Evolutionary conservation across 2,797 vertebrate species (phyloP).

Genomic region (Petrocephalus schoutedeni): DNA sequence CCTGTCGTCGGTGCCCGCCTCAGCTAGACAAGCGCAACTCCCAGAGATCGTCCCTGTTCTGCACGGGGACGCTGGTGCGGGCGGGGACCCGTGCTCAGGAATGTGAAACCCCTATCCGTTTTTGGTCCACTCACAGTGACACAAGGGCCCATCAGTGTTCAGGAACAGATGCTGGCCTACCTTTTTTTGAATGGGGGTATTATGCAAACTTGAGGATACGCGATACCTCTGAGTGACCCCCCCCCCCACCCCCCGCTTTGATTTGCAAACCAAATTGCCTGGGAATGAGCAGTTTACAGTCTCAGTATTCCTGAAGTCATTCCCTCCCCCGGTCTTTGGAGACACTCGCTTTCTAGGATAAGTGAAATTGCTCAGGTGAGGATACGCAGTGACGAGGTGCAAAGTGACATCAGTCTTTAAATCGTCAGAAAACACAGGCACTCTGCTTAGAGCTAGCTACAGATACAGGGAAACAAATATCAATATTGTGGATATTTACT

Average conservation of each 20-base stretch:
- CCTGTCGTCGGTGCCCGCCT: not conserved
- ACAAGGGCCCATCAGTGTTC: not conserved
- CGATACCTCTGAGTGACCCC: constrained; percentile 1
- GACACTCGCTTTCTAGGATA: not conserved
- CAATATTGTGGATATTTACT: not conserved
- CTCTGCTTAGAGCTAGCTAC: not conserved
- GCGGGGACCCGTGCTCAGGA: not conserved
- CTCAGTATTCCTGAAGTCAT: constrained; percentile 12
- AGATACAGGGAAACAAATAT: not conserved
- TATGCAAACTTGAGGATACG: constrained; percentile 19
- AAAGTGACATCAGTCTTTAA: not conserved
- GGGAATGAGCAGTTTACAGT: constrained; percentile 14
- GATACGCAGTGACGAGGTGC: not conserved
- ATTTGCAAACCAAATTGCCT: constrained; percentile 33
- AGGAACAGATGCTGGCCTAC: not conserved
- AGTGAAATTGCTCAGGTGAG: constrained; percentile 6
- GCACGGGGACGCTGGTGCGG: not conserved
- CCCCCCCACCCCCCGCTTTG: not conserved
- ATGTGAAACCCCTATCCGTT: not conserved
- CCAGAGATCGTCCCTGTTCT: not conserved
- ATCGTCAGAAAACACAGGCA: not conserved
- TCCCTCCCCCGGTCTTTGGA: not conserved
- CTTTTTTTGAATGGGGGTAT: constrained; percentile 5
- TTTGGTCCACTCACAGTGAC: not conserved
- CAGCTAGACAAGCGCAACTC: not conserved